Base-by-base conservation (phyloP, 1,140 invertebrate species). In the Heliconius congener region DNA sequence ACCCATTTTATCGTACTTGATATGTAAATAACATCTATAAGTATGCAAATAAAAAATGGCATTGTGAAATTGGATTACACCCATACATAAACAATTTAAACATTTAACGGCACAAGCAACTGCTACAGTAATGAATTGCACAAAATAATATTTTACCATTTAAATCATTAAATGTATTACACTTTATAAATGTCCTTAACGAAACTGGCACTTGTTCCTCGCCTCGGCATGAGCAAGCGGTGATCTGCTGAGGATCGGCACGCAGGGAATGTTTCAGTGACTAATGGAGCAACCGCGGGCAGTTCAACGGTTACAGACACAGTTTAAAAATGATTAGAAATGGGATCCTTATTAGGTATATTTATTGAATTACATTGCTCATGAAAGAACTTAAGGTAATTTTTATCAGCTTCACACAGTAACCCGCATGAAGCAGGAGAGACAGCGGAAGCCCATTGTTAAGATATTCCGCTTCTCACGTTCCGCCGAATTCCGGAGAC, bases 211-310 rank as follows among this genome's bases (percentile, higher is more conserved):
- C 79, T 77, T 76, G 76, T 77, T 73, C 71, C 71, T 75, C 70
- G 74, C 50, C 50, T 77, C 79, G 72, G 79, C 70, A 77, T 81
- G 79, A 81, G 79, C 79, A 80, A 82, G 78, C 81, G 79, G 76
- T 83, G 86, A 86, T 80, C 87, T 82, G 84, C 85, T 84, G 84
- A 82, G 85, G 83, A 90, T 89, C 83, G 92, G 90, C 85, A 86
- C 84, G 85, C 85, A 3, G 79, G 87, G 91, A 93, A 94, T 94
- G 90, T 91, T 92, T 92, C 90, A 92, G 90, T 93, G 91, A 94
- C 87, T 93, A 92, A 94, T 90, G 88, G 88, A 74, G 77, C 71
- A 82, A 86, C 79, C 79, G 74, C 81, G 82, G 77, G 77, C 75
- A 71, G 78, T 81, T 79, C 81, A 76, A 76, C 74, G 42, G 57